Conservation (phyloP, 92 coral and sea anemone species). For the Zoanthus solanderi region DNA sequence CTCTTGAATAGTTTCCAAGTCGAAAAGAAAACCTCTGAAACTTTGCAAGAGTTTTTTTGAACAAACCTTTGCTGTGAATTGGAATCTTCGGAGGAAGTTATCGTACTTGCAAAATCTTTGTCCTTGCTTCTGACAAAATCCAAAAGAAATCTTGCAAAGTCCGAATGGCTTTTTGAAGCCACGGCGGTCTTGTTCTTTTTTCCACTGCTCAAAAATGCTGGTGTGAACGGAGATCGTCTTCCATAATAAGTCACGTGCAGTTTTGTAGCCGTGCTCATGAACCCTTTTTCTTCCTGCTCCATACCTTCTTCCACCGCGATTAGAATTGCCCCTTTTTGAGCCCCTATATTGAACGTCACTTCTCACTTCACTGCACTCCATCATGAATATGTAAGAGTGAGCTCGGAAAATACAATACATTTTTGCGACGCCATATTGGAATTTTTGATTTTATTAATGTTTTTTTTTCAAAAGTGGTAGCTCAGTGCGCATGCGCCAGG, state of each 20-base stretch:
- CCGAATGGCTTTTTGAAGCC: constrained; percentile 23
- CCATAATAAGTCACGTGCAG: constrained; percentile 30
- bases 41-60: background rate
- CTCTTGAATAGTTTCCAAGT: constrained; percentile 21
- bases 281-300: constrained; percentile 8
- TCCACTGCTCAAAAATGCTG: constrained; percentile 42
- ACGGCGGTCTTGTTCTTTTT: constrained; percentile 1
- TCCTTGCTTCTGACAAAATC: constrained; percentile 17
- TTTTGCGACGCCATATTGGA: constrained; percentile 15
- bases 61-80: constrained; percentile 7
- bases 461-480: background rate
- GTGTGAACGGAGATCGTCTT: constrained; percentile 47
- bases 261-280: constrained; percentile 3
- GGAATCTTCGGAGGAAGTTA: background rate
- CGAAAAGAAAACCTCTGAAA: constrained; percentile 10
- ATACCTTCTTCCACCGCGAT: background rate
- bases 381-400: background rate
- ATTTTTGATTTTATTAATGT: constrained; percentile 5
- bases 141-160: constrained; percentile 38
- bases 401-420: background rate
- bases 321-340: background rate
- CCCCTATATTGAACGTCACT: background rate
- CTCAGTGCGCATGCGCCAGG: background rate
- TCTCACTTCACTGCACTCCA: constrained; percentile 6
- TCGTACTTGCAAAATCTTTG: background rate